Conservation (phyloP, 30 jellyfish, hydroid and myxozoan genomes). For the Clytia hemisphaerica region DNA sequence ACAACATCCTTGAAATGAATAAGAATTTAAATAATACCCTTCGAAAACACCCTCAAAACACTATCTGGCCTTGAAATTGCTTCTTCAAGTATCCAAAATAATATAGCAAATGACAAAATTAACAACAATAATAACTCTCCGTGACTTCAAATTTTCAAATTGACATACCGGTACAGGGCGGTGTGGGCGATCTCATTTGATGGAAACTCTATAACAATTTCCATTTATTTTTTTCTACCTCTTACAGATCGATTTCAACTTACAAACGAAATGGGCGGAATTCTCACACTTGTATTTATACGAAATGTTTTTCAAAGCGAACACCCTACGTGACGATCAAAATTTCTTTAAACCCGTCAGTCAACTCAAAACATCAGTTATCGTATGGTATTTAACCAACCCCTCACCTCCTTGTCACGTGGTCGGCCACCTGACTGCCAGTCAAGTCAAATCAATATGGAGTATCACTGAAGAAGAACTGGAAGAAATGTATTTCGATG, state of each 20-base stretch:
- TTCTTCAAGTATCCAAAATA: too few species aligned
- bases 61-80: too few species aligned
- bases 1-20: too few species aligned
- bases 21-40: too few species aligned
- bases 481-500: conserved; percentile 88
- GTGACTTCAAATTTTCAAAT: background rate
- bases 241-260: conserved; percentile 53
- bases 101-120: too few species aligned
- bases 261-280: conserved; percentile 78
- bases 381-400: conserved; percentile 86
- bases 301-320: conserved; percentile 92
- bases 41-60: too few species aligned
- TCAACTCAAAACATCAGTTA: conserved; percentile 85
- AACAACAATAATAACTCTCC: too few species aligned
- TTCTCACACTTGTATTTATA: conserved; percentile 63
- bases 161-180: too few species aligned
- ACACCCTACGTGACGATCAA: conserved; percentile 73
- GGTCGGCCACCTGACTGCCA: conserved; percentile 89
- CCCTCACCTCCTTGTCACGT: conserved; percentile 96
- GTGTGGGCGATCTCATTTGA: too few species aligned
- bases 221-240: background rate
- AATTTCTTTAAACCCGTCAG: conserved; percentile 94
- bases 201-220: too few species aligned
- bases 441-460: conserved; percentile 97
- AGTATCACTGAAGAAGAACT: conserved; percentile 94